Evolutionary conservation across 2,113 vertebrate genomes (phyloP).

Genomic region (Xyrauchen texanus): DNA sequence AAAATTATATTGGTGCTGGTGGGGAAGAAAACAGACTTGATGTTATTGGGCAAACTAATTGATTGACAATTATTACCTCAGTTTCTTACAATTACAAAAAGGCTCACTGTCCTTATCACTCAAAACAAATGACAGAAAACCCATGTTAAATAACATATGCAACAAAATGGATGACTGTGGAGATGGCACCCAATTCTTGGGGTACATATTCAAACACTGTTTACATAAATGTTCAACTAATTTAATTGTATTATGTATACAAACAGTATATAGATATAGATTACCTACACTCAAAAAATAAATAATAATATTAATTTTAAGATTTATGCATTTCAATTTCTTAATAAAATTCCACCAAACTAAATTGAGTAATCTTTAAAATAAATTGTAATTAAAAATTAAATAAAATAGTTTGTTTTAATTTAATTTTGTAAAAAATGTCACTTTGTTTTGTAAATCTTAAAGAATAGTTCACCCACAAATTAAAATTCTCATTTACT

Average conservation of each 20-base stretch:
- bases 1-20: constrained; percentile 52
- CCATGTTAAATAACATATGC: constrained; percentile 82
- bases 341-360: no score
- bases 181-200: constrained; percentile 89
- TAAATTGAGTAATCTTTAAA: no score
- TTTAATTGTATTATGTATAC: constrained; percentile 70
- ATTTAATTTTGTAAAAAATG: no score
- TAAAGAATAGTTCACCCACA: no score
- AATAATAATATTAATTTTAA: no score
- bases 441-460: no score
- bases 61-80: constrained; percentile 38
- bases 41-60: constrained; percentile 32
- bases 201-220: constrained; percentile 81
- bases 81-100: constrained; percentile 46
- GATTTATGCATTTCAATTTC: no score
- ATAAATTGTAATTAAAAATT: no score
- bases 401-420: no score
- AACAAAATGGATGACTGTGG: constrained; percentile 99
- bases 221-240: constrained; percentile 97
- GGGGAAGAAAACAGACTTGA: constrained; percentile 47
- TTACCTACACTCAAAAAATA: constrained; percentile 76
- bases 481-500: no score
- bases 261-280: constrained; percentile 62
- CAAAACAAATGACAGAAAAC: constrained; percentile 54
- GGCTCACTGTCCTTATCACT: constrained; percentile 35